Percentiles rank a stretch among this genome's conserved stretches.
Evolutionary conservation across 2,113 vertebrate genomes (phyloP).

Genomic region (Lota lota): DNA sequence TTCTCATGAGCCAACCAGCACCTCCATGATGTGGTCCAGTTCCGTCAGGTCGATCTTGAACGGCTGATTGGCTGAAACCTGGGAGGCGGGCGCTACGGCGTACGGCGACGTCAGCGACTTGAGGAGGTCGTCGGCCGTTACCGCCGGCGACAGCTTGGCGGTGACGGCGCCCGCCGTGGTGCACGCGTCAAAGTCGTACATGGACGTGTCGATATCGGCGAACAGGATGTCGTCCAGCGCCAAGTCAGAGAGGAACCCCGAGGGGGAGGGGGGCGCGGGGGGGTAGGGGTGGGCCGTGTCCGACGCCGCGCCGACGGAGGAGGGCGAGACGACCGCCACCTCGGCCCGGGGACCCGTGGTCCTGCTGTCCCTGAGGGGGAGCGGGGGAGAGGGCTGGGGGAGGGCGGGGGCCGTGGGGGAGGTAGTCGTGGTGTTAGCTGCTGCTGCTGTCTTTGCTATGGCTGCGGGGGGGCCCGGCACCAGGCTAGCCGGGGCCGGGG

Average conservation of each 20-base stretch:
- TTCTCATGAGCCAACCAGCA: constrained; percentile 92
- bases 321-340: constrained; percentile 64
- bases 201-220: constrained; percentile 98
- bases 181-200: constrained; percentile 98
- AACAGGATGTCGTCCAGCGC: constrained; percentile 97
- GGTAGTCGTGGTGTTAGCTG: constrained; percentile 82
- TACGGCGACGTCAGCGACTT: constrained; percentile 88
- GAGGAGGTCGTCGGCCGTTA: constrained; percentile 92
- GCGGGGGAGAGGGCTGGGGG: constrained; percentile 28
- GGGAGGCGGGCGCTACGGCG: constrained; percentile 73
- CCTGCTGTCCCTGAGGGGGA: constrained; percentile 70
- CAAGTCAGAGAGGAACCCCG: constrained; percentile 96
- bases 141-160: constrained; percentile 84
- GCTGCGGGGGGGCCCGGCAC: constrained; percentile 79
- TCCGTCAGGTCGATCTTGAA: constrained; percentile 99
- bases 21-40: constrained; percentile 99
- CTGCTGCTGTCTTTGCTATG: constrained; percentile 63
- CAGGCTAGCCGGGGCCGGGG: constrained; percentile 87
- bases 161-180: constrained; percentile 71
- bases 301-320: constrained; percentile 66
- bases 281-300: constrained; percentile 76
- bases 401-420: constrained; percentile 60
- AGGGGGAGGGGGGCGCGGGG: constrained; percentile 78
- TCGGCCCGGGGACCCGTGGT: constrained; percentile 73
- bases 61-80: constrained; percentile 94